These are phyloP conservation scores for Globodera ellingtonae DNA, from an alignment of 1,140 invertebrate species.

Conservation along the genomic window DNA sequence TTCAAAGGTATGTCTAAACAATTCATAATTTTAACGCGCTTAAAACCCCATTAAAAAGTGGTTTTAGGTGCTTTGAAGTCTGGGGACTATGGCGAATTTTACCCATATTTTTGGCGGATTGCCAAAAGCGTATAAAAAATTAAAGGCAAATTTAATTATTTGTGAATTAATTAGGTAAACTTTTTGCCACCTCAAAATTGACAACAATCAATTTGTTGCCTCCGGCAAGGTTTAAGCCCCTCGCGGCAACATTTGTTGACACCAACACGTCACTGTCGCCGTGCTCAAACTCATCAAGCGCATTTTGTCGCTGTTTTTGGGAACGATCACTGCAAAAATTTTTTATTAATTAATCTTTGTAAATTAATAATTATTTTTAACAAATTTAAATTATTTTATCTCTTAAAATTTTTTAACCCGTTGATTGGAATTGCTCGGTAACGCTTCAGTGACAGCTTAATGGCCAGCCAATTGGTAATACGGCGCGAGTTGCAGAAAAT, in stretches of 20 bases:
- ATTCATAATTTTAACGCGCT: no score
- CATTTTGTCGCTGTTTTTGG: constrained; percentile 31
- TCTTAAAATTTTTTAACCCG: constrained; percentile 3
- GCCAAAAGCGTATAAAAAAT: no score
- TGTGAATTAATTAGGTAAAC: no score
- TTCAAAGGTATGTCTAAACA: no score
- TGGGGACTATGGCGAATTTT: no score
- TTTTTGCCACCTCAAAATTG: constrained; percentile 14
- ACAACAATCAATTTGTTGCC: constrained; percentile 1
- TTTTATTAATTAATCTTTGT: neutral
- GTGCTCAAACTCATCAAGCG: constrained; percentile 28
- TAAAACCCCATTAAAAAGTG: no score
- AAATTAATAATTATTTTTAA: no score
- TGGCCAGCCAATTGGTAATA: constrained; percentile 37
- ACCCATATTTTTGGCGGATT: no score
- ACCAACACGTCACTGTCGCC: constrained; percentile 33
- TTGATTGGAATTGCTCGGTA: constrained; percentile 22
- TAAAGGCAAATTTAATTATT: no score
- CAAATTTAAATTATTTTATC: neutral
- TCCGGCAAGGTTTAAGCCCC: constrained; percentile 25
- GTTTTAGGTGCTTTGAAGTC: no score
- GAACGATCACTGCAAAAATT: constrained; percentile 28
- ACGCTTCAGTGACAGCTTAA: constrained; percentile 26
- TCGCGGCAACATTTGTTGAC: constrained; percentile 29
- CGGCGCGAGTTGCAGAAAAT: constrained; percentile 38